These are phyloP conservation scores for Nothoprocta perdicaria DNA, from an alignment of 2,113 vertebrate species.

Conservation along the genomic window DNA sequence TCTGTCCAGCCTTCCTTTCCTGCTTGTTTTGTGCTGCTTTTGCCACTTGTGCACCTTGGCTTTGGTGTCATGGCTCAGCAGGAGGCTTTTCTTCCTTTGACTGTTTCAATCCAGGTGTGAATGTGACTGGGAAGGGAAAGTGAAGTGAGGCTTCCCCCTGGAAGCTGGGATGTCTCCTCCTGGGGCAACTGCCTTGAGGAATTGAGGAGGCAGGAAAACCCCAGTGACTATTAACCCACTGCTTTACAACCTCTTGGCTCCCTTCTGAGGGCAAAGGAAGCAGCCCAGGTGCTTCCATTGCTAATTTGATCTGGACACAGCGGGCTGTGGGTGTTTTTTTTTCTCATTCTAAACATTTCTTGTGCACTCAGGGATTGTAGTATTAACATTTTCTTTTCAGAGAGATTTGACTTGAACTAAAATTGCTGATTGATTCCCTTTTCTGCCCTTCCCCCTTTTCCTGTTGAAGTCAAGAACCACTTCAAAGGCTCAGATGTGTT, in stretches of 20 bases:
- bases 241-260: background rate
- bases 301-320: background rate
- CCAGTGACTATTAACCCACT: background rate
- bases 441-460: conserved; percentile 17
- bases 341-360: background rate
- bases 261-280: background rate
- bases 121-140: background rate
- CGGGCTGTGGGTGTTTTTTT: background rate
- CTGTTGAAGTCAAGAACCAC: conserved; percentile 66
- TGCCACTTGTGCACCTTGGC: background rate
- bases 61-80: background rate
- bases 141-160: background rate
- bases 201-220: background rate
- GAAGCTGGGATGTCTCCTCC: background rate
- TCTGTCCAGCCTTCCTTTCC: background rate
- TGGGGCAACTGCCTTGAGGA: background rate
- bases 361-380: background rate
- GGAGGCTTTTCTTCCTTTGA: background rate
- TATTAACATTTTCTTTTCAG: background rate
- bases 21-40: background rate
- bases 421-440: conserved; percentile 32
- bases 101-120: background rate
- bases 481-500: conserved; percentile 82
- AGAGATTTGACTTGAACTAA: conserved; percentile 9
- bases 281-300: background rate